Conservation (phyloP, 2,888 invertebrate genomes). For the Rotaria magnacalcarata region DNA sequence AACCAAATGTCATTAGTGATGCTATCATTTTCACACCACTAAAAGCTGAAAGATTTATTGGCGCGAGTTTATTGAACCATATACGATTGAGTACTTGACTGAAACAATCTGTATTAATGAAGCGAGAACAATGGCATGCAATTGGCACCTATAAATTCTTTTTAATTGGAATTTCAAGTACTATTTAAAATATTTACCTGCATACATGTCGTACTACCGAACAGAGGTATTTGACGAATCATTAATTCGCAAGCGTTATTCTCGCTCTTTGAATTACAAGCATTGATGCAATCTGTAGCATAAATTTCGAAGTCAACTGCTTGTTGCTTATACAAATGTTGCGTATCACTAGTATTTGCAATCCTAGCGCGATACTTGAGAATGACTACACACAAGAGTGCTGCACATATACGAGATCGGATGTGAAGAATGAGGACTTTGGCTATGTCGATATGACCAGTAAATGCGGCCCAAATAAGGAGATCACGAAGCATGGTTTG, state of each 20-base stretch:
- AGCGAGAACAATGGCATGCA: background rate
- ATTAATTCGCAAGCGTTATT: background rate
- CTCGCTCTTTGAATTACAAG: background rate
- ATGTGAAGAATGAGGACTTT: background rate
- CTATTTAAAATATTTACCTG: background rate
- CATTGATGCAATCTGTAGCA: background rate
- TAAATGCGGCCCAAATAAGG: background rate
- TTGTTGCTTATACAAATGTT: background rate
- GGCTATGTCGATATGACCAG: background rate
- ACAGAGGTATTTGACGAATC: background rate
- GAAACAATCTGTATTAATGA: background rate
- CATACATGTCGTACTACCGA: background rate
- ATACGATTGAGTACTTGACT: background rate
- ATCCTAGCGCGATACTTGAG: background rate
- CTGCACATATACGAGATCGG: background rate
- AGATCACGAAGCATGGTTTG: background rate
- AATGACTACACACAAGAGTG: background rate
- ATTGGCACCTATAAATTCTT: background rate
- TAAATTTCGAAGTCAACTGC: background rate
- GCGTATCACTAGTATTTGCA: background rate
- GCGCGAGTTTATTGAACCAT: background rate
- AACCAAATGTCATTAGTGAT: background rate
- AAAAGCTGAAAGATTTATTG: background rate
- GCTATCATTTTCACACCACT: background rate
- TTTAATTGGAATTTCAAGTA: no score